Evolutionary conservation across 2,113 vertebrate species (phyloP).

Genomic region (Silurus asotus): DNA sequence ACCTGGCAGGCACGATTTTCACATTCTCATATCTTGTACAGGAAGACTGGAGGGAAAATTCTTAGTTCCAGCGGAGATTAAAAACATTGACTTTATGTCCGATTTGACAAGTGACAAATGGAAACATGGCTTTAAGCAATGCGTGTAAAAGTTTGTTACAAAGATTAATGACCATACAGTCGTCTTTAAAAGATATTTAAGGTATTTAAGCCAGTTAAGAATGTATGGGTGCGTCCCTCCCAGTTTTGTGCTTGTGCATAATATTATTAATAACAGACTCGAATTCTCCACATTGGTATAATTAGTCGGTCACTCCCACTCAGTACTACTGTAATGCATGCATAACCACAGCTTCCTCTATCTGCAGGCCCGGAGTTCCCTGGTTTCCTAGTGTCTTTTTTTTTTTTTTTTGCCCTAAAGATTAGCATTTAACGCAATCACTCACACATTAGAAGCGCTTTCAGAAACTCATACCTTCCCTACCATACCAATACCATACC

Average conservation of each 20-base stretch:
- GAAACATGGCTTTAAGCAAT: neutral
- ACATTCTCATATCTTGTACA: slow-evolving; percentile 20
- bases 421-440: slow-evolving; percentile 7
- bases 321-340: neutral
- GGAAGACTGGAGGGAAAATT: neutral
- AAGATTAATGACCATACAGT: neutral
- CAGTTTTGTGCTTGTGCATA: neutral
- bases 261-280: neutral
- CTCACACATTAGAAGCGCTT: neutral
- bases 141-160: neutral
- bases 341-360: neutral
- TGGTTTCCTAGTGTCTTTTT: neutral
- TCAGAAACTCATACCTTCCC: slow-evolving; percentile 34
- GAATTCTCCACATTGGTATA: slow-evolving; percentile 1
- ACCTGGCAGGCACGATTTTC: slow-evolving; percentile 7
- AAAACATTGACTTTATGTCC: neutral
- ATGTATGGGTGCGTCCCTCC: neutral
- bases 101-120: neutral
- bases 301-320: neutral
- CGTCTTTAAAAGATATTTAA: neutral
- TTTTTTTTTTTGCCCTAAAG: neutral
- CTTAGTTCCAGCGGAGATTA: neutral
- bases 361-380: neutral
- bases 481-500: neutral
- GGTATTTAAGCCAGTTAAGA: neutral